These are phyloP conservation scores for Daphoenositta chrysoptera DNA, from an alignment of 2,113 vertebrate genomes.

Conservation along the genomic window DNA sequence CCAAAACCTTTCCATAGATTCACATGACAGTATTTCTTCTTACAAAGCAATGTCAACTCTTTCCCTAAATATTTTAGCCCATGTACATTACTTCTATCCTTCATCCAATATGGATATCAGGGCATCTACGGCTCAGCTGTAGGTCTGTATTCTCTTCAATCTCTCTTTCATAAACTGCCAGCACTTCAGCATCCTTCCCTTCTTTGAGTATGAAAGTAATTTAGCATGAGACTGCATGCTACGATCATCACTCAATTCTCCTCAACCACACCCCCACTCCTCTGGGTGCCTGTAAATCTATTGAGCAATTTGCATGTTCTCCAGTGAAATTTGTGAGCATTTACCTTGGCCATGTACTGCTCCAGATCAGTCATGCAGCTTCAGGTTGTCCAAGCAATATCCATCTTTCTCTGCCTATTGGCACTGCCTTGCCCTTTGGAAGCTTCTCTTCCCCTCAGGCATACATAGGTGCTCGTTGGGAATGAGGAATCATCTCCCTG, in stretches of 20 bases:
- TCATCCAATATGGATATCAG: neutral
- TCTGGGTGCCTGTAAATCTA: neutral
- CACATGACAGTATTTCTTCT: neutral
- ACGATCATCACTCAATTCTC: neutral
- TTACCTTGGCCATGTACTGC: neutral
- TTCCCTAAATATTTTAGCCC: neutral
- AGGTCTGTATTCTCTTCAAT: neutral
- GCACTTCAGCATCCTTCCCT: neutral
- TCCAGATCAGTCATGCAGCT: neutral
- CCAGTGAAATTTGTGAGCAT: neutral
- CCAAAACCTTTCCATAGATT: neutral
- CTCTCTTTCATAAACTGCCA: neutral
- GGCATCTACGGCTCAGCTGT: neutral
- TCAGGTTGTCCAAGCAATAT: neutral
- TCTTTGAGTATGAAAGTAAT: neutral
- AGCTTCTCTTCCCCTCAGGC: neutral
- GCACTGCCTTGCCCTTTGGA: neutral
- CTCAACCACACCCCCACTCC: fast-evolving
- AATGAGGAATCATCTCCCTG: neutral
- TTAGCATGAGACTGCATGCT: neutral
- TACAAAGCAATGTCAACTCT: neutral
- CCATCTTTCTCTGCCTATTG: neutral
- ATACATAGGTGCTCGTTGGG: neutral
- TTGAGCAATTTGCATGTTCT: neutral
- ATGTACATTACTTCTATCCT: neutral